phyloP scores from a whole-genome alignment of 2,888 invertebrate species.

The Tanytarsus gracilentus region DNA sequence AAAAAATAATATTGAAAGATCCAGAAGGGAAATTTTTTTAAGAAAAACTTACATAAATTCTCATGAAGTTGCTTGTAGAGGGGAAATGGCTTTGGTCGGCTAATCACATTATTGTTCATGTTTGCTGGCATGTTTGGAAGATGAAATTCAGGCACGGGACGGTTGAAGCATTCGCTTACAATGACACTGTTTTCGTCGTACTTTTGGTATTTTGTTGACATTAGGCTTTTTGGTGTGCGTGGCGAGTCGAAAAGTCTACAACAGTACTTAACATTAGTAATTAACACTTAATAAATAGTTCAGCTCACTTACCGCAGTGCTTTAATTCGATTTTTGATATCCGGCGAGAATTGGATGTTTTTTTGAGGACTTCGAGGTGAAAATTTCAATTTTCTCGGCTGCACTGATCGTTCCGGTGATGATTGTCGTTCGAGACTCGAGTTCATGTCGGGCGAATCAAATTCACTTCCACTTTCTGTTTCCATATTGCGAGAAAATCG shows the following conservation, averaged over 20 bases:
- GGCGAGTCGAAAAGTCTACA: conserved; percentile 73
- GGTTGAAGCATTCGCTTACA: conserved; percentile 29
- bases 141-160: conserved; percentile 29
- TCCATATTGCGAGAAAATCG: conserved; percentile 20
- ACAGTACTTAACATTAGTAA: conserved; percentile 30
- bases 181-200: conserved; percentile 35
- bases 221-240: conserved; percentile 72
- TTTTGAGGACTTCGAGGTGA: conserved; percentile 43
- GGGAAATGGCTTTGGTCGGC: conserved; percentile 44
- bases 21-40: not conserved
- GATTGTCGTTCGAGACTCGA: conserved; percentile 31
- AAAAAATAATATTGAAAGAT: not conserved
- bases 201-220: conserved; percentile 49
- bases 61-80: conserved; percentile 38
- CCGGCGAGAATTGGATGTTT: conserved; percentile 41
- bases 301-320: conserved; percentile 46
- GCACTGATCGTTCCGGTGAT: conserved; percentile 32
- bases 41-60: conserved; percentile 30
- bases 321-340: conserved; percentile 44
- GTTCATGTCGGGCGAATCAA: conserved; percentile 33
- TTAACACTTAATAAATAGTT: not conserved
- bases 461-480: conserved; percentile 31
- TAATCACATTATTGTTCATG: conserved; percentile 30
- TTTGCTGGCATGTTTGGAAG: conserved; percentile 37
- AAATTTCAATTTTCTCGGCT: conserved; percentile 34